Base-by-base conservation (phyloP, 1,140 invertebrate species). In the Bombus vancouverensis region DNA sequence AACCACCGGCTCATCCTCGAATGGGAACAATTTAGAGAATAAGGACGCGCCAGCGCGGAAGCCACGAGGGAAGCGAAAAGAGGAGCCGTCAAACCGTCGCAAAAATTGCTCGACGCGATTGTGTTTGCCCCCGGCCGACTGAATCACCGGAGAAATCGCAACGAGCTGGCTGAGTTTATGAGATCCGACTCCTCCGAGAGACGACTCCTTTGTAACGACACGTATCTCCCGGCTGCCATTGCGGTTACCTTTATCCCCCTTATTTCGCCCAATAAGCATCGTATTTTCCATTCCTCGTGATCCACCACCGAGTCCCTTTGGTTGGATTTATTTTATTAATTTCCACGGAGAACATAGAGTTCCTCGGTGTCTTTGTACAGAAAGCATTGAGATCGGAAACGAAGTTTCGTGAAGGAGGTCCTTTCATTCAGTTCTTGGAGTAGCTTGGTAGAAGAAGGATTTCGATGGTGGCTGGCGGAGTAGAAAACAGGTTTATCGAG, bases 11-110 rank as follows among this genome's bases (percentile, higher is more conserved):
- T 92, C 88, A 87, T 91, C 92, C 92, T 92, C 93, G 91, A 92
- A 92, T 92, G 92, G 93, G 91, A 93, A 94, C 93, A 92, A 94
- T 94, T 94, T 93, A 90, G 90, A 81, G 92, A 92, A 91, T 93
- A 90, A 92, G 89, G 82, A 91, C 53, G 78, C 77, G 88, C 72
- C 81, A 71, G 83, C 85, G 83, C 79, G 85, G 85, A 89, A 87
- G 78, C 83, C 71, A 78, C 86, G 86, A 15, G 53, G 53, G 42
- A 65, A 44, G 42, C 59, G 73, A 77, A 62, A 57, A 59, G 32
- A 32, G 32, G 25, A 25, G 39, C 13, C 71, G 57, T 70, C 72
- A 74, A 88, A 88, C 75, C 65, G 44, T 42, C 57, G 87, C 68
- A 87, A 83, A 90, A 90, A 88, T 85, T 81, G 84, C 84, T 85